Evolutionary conservation across 2,888 invertebrate species (phyloP), one percentile per base, ranked within the genome.

Genomic region (Prosopocoilus inquinatus): DNA sequence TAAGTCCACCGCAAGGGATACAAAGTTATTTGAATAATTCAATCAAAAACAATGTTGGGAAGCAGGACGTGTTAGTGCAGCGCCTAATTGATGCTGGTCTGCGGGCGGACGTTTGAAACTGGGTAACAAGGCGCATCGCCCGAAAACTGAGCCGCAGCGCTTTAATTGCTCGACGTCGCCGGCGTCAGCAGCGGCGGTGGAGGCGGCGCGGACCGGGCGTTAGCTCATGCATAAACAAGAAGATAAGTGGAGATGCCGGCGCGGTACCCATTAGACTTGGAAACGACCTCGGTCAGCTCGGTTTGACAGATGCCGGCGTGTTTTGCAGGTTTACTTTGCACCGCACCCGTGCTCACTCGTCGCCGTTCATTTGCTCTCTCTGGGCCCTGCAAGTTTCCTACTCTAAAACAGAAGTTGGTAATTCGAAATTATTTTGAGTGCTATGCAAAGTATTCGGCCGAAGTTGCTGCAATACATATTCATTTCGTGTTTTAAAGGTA

Each of bases 181-280:
- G 20, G 20, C 20, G 20, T 28, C 20, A 7, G 20, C 20, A 7
- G 20, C 20, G 20, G 20, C 7, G 12, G 11, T 36, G 67, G 69
- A 67, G 70, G 70, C 68, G 68, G 67, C 61, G 20, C 58, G 66
- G 66, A 68, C 64, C 69, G 66, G 69, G 72, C 69, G 73, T 65
- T 60, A 66, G 62, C 71, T 75, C 75, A 75, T 75, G 74, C 74
- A 74, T 75, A 75, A 75, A 73, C 74, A 72, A 75, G 68, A 70
- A 72, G 75, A 73, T 73, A 75, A 75, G 73, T 73, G 72, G 70
- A 69, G 67, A 57, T 51, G 55, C 48, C 48, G 50, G 44, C 47
- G 54, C 48, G 67, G 62, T 59, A 58, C 54, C 66, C 63, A 65
- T 66, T 65, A 66, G 65, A 65, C 65, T 65, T 64, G 63, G 61